These are phyloP conservation scores for Aleiodes sp. DNA, from an alignment of 1,140 invertebrate genomes.

Conservation along the genomic window DNA sequence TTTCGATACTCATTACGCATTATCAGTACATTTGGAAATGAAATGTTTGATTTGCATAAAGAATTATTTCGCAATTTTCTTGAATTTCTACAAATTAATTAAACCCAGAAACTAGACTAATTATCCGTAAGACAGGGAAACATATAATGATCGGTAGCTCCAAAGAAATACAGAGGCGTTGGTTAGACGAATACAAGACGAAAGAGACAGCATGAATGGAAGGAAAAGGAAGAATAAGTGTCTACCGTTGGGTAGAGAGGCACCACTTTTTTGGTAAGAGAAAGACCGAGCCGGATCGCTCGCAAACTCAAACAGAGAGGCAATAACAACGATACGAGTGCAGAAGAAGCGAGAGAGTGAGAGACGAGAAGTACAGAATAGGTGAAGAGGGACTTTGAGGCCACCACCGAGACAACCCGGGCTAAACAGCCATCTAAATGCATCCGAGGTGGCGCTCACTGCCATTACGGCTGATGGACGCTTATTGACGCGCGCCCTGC, in stretches of 20 bases:
- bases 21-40: too few species aligned
- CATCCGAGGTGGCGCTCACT: conserved; percentile 67
- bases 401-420: conserved; percentile 45
- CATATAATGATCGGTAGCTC: conserved; percentile 38
- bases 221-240: too few species aligned
- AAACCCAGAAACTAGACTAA: conserved; percentile 48
- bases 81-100: conserved; percentile 54
- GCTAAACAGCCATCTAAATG: conserved; percentile 69
- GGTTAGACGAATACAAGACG: too few species aligned
- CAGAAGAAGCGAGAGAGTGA: neutral
- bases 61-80: conserved; percentile 13
- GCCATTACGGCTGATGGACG: conserved; percentile 67
- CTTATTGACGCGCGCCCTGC: conserved; percentile 66
- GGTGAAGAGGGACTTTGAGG: conserved; percentile 36
- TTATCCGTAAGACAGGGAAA: conserved; percentile 39
- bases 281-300: neutral
- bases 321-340: neutral
- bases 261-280: too few species aligned
- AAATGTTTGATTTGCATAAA: too few species aligned
- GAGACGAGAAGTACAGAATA: neutral
- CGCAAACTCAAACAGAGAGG: neutral
- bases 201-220: too few species aligned
- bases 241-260: too few species aligned
- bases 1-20: too few species aligned
- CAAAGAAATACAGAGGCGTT: conserved; percentile 26